Conservation (phyloP, 2,797 vertebrate species). For the Anas capensis region DNA sequence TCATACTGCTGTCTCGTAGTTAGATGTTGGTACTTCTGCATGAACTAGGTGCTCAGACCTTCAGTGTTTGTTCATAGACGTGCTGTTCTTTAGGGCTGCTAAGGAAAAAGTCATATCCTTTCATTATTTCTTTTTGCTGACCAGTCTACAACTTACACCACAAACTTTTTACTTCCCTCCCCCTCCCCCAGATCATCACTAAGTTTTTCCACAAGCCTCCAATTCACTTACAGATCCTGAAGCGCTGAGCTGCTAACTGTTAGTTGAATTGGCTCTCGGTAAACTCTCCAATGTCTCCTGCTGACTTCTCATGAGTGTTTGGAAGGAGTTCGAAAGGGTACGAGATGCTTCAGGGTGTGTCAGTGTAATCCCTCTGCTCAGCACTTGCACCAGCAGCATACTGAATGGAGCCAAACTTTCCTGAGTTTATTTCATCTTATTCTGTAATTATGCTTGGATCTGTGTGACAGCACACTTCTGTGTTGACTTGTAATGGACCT, state of each 20-base stretch:
- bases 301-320: not conserved
- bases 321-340: not conserved
- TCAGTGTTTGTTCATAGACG: not conserved
- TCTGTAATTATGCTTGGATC: not conserved
- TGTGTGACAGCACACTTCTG: not conserved
- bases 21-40: not conserved
- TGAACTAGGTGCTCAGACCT: not conserved
- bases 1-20: not conserved
- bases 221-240: not conserved
- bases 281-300: not conserved
- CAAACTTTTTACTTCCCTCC: not conserved
- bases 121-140: not conserved
- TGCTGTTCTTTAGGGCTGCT: not conserved
- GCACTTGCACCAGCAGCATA: not conserved
- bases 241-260: not conserved
- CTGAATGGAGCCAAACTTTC: not conserved
- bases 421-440: not conserved
- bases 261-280: not conserved
- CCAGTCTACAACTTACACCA: not conserved
- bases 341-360: not conserved
- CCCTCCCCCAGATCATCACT: no score
- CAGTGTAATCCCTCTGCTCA: not conserved
- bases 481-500: not conserved
- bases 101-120: not conserved
- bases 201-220: no score